Evolutionary conservation across 2,113 vertebrate genomes (phyloP).

Genomic region (Cyprinus carpio): DNA sequence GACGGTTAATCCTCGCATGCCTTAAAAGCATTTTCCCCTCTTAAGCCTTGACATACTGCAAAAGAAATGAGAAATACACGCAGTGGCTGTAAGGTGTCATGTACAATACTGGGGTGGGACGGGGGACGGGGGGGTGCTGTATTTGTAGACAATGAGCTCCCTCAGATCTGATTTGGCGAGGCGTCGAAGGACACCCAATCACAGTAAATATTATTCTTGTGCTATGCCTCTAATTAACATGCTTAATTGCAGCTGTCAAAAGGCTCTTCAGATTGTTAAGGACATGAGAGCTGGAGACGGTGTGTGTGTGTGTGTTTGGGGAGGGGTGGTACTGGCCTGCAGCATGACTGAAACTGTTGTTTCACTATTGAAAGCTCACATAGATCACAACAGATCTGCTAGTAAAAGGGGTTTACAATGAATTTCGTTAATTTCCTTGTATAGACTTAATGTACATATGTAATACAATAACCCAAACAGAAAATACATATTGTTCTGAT

Average conservation of each 20-base stretch:
- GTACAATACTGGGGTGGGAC: background rate
- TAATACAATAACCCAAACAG: background rate
- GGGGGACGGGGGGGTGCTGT: background rate
- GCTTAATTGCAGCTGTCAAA: constrained; percentile 88
- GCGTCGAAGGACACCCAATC: constrained; percentile 81
- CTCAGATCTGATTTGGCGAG: constrained; percentile 75
- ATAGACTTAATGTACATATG: background rate
- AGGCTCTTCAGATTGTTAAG: constrained; percentile 80
- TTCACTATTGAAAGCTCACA: background rate
- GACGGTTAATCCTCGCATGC: constrained; percentile 38
- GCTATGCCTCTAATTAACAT: constrained; percentile 87
- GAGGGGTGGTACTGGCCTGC: background rate
- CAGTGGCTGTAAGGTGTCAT: constrained; percentile 40
- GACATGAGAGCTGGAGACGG: constrained; percentile 59
- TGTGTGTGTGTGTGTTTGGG: constrained; percentile 24
- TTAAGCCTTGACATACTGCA: constrained; percentile 38
- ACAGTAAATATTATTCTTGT: constrained; percentile 90
- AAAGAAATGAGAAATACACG: constrained; percentile 20
- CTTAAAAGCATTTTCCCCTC: constrained; percentile 41
- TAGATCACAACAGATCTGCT: background rate
- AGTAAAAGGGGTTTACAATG: background rate
- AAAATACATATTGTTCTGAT: background rate
- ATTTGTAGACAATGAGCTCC: constrained; percentile 26
- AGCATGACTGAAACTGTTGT: constrained; percentile 9
- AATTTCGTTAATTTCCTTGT: background rate